A percentile compares a stretch with the other conserved stretches of the same genome.
These are phyloP conservation scores for Ips nitidus DNA, from an alignment of 1,140 invertebrate species.

Conservation along the genomic window DNA sequence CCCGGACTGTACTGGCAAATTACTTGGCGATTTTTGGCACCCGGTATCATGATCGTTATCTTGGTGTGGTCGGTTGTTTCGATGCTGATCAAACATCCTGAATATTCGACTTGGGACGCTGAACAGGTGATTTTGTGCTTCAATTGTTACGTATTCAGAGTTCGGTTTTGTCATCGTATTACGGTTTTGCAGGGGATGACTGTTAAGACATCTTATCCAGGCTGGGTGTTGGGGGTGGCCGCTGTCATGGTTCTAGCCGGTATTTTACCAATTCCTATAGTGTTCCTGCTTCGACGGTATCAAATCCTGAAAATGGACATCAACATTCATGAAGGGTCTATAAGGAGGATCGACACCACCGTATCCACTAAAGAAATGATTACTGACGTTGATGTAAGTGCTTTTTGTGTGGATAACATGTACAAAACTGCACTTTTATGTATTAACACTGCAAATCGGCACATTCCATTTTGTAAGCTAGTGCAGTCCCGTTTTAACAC, in stretches of 20 bases:
- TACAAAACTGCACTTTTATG: not conserved
- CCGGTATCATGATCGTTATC: conserved; percentile 77
- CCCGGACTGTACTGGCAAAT: conserved; percentile 86
- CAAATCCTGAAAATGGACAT: conserved; percentile 81
- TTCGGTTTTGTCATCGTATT: not conserved
- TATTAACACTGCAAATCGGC: not conserved
- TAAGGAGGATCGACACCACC: conserved; percentile 84
- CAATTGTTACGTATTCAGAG: not conserved
- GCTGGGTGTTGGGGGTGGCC: conserved; percentile 82
- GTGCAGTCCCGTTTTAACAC: conserved; percentile 5
- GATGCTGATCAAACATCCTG: conserved; percentile 77
- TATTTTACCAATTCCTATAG: conserved; percentile 80
- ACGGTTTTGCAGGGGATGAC: conserved; percentile 63
- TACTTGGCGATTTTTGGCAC: conserved; percentile 86
- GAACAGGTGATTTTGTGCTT: conserved; percentile 55
- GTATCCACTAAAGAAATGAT: conserved; percentile 93
- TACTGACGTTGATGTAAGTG: conserved; percentile 82
- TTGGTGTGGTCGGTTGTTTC: conserved; percentile 77
- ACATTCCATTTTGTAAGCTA: not conserved
- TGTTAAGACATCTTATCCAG: conserved; percentile 73
- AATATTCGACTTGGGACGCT: conserved; percentile 81
- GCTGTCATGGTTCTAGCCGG: conserved; percentile 75
- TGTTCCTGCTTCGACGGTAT: conserved; percentile 79
- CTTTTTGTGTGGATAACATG: conserved; percentile 5
- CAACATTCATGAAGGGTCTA: conserved; percentile 85